A percentile compares a stretch with the other conserved stretches of the same genome.
Evolutionary conservation across 2,797 vertebrate species (phyloP).

Genomic region (Scomberomorus guttatus): DNA sequence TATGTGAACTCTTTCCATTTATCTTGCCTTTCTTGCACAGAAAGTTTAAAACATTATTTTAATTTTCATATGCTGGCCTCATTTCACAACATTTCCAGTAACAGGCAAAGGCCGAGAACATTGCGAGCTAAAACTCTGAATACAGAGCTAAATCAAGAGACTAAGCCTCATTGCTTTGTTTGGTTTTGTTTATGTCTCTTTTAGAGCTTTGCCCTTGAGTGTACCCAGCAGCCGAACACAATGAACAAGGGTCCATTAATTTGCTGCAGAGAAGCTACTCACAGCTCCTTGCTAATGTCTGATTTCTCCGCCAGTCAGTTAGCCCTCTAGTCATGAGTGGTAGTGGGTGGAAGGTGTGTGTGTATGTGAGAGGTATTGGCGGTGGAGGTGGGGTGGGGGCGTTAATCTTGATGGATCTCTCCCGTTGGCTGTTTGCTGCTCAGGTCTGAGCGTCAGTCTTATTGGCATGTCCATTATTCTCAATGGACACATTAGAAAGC

Average conservation of each 20-base stretch:
- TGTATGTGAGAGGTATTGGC: slow-evolving; percentile 31
- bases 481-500: slow-evolving; percentile 45
- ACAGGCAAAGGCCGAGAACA: not conserved
- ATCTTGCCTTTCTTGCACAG: not conserved
- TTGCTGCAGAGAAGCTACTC: slow-evolving; percentile 48
- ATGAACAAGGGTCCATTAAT: slow-evolving; percentile 61
- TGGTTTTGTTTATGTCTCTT: slow-evolving; percentile 51
- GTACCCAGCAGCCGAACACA: slow-evolving; percentile 15
- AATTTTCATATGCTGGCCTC: not conserved
- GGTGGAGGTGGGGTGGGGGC: not conserved
- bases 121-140: not conserved
- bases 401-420: slow-evolving; percentile 54
- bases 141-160: slow-evolving; percentile 1
- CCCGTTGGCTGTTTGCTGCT: slow-evolving; percentile 27
- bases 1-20: not conserved
- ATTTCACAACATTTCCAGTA: not conserved
- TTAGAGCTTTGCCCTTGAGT: slow-evolving; percentile 45
- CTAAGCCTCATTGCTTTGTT: slow-evolving; percentile 35
- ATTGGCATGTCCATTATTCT: slow-evolving; percentile 60
- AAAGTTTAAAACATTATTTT: not conserved
- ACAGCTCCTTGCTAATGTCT: slow-evolving; percentile 49
- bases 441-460: slow-evolving; percentile 9
- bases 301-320: slow-evolving; percentile 52
- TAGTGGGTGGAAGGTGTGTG: slow-evolving; percentile 43
- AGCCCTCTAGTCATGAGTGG: slow-evolving; percentile 49